phyloP scores from a whole-genome alignment of 2,888 invertebrate species.

The Gari tellinella region DNA sequence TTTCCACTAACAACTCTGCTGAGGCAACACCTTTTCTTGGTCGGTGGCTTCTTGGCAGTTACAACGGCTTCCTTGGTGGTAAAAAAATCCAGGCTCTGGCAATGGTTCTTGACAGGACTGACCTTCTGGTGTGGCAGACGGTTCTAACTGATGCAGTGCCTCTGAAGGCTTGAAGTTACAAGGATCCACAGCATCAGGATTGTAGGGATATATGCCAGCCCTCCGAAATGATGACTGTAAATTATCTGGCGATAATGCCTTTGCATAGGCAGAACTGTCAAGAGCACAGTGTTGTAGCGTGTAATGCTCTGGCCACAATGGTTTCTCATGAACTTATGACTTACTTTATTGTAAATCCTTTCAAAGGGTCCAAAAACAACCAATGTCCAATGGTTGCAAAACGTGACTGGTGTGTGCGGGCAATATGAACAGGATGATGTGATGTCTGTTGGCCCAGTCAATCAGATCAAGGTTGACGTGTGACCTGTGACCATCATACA shows the following conservation, averaged over 20 bases:
- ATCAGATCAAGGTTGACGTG: slow-evolving; percentile 3
- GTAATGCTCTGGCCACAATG: not conserved
- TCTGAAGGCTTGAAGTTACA: too few relatives aligned
- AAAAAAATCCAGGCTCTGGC: too few relatives aligned
- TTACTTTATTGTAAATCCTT: slow-evolving; percentile 7
- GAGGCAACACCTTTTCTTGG: too few relatives aligned
- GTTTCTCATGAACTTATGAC: slow-evolving; percentile 3
- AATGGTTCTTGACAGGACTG: too few relatives aligned
- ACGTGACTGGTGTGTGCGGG: slow-evolving; percentile 3
- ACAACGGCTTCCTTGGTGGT: too few relatives aligned
- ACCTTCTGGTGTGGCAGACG: too few relatives aligned
- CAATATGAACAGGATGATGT: slow-evolving; percentile 14
- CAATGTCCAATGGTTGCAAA: not conserved
- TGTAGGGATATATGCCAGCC: slow-evolving; percentile 13
- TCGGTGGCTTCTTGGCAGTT: too few relatives aligned
- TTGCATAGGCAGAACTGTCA: slow-evolving; percentile 2
- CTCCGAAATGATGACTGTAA: slow-evolving; percentile 8
- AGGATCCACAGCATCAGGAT: not conserved
- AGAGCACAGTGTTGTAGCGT: slow-evolving; percentile 6
- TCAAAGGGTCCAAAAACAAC: slow-evolving; percentile 10
- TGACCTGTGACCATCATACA: slow-evolving; percentile 21
- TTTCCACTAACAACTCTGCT: too few relatives aligned
- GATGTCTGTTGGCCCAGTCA: not conserved
- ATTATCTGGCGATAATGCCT: slow-evolving; percentile 13
- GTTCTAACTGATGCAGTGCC: too few relatives aligned